Evolutionary conservation across 2,113 vertebrate species (phyloP).

Genomic region (Rhagologus leucostigma): DNA sequence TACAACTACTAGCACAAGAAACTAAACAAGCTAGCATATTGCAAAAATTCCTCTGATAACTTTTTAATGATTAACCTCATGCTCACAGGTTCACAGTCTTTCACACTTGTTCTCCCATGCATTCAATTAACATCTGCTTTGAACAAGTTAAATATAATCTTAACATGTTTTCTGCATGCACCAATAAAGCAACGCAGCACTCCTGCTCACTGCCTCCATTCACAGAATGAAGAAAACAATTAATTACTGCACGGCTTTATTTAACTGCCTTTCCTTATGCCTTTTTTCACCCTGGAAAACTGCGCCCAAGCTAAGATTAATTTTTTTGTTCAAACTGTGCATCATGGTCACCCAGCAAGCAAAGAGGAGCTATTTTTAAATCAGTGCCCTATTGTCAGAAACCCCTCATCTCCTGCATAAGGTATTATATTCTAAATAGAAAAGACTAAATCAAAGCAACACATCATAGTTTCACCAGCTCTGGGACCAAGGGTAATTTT

Average conservation of each 20-base stretch:
- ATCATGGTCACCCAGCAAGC: neutral
- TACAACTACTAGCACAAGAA: constrained; percentile 55
- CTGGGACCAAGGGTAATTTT: neutral
- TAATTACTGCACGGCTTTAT: neutral
- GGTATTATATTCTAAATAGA: neutral
- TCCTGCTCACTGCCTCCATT: neutral
- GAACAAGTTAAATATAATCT: neutral
- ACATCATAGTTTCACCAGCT: neutral
- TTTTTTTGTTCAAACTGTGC: neutral
- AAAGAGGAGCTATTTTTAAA: neutral
- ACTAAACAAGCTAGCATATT: constrained; percentile 45
- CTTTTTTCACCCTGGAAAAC: neutral
- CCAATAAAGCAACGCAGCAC: neutral
- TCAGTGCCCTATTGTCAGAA: neutral
- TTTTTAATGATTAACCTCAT: constrained; percentile 17
- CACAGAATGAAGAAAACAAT: neutral
- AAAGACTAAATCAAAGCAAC: neutral
- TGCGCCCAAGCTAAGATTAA: neutral
- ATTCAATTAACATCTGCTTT: constrained; percentile 2
- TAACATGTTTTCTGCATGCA: neutral
- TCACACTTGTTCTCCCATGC: neutral
- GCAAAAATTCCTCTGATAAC: constrained; percentile 49
- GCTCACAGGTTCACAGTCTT: neutral
- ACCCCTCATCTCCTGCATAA: neutral
- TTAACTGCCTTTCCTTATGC: neutral